Conservation (phyloP, 2,888 invertebrate genomes). For the Chrysolina haemoptera region DNA sequence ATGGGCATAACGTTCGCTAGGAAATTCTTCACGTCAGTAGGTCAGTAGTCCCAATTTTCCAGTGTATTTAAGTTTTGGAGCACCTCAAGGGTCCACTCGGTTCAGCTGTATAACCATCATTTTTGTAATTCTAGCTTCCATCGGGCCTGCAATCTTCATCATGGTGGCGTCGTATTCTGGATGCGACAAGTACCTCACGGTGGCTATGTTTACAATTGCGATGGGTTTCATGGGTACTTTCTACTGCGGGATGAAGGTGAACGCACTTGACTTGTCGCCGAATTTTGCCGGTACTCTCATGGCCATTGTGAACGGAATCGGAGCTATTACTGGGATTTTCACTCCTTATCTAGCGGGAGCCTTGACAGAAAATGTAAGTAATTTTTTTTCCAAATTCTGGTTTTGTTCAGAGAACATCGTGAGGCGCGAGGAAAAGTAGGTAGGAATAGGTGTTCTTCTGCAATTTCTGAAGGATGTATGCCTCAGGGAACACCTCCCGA, state of each 20-base stretch:
- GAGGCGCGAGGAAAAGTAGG: too few species aligned
- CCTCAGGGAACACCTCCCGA: too few species aligned
- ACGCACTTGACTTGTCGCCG: conserved; percentile 77
- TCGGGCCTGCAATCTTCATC: conserved; percentile 76
- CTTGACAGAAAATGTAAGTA: conserved; percentile 75
- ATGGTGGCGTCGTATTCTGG: conserved; percentile 77
- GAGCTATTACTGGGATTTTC: conserved; percentile 76
- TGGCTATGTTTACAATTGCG: conserved; percentile 73
- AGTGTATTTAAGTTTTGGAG: too few species aligned
- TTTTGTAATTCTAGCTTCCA: conserved; percentile 71
- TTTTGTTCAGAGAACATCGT: too few species aligned
- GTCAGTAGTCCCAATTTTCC: conserved; percentile 66
- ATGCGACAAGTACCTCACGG: conserved; percentile 72
- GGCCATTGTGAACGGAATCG: conserved; percentile 77
- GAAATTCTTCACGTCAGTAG: conserved; percentile 79
- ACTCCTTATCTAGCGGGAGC: conserved; percentile 75
- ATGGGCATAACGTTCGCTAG: conserved; percentile 73
- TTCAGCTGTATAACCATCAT: background rate
- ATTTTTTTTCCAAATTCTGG: too few species aligned
- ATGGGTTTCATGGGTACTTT: conserved; percentile 81
- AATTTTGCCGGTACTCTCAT: conserved; percentile 78
- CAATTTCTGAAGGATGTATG: too few species aligned
- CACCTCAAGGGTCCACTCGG: background rate
- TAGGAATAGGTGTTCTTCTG: too few species aligned
- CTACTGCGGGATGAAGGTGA: conserved; percentile 79